phyloP scores from a whole-genome alignment of 2,113 vertebrate species.

The Neotoma lepida region DNA sequence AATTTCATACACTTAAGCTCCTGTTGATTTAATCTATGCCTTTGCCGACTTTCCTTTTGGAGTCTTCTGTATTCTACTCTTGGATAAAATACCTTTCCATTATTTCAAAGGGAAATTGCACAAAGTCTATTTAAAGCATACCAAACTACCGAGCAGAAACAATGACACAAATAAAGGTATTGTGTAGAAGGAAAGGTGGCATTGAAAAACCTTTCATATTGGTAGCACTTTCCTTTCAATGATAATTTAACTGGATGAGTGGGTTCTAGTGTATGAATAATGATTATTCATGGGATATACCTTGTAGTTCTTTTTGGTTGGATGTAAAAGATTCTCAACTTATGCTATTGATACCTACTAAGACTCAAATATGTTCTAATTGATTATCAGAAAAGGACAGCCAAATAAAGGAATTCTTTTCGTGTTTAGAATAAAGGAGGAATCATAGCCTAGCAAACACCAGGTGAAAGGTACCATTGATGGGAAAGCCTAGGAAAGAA shows the following conservation, averaged over 20 bases:
- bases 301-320: background rate
- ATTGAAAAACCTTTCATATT: background rate
- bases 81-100: background rate
- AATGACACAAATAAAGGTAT: background rate
- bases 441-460: background rate
- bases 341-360: background rate
- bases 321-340: background rate
- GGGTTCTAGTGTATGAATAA: background rate
- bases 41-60: background rate
- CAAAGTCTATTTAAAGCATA: background rate
- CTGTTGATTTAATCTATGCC: background rate
- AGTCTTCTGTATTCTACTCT: background rate
- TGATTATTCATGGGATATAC: background rate
- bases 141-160: background rate
- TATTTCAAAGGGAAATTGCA: background rate
- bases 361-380: background rate
- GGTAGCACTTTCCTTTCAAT: conserved; percentile 12
- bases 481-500: background rate
- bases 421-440: background rate
- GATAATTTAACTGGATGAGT: conserved; percentile 17
- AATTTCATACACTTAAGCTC: conserved; percentile 1
- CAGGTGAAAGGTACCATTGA: background rate
- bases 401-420: conserved; percentile 11
- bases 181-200: background rate
- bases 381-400: background rate